These are phyloP conservation scores for Epinephelus coioides DNA, from an alignment of 2,797 vertebrate genomes.

Conservation along the genomic window DNA sequence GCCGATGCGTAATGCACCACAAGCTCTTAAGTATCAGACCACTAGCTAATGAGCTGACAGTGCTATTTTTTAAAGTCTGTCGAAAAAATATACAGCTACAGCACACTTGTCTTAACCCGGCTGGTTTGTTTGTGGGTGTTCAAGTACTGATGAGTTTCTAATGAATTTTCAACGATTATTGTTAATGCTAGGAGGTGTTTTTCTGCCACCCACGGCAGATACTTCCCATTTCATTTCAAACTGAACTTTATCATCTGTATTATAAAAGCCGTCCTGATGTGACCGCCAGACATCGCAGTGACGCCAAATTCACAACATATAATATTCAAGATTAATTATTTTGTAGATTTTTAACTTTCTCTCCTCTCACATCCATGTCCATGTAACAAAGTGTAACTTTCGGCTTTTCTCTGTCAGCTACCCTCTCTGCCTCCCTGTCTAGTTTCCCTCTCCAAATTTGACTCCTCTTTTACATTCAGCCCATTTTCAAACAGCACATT, in stretches of 20 bases:
- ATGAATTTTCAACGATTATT: background rate
- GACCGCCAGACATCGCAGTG: background rate
- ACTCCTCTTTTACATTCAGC: constrained; percentile 54
- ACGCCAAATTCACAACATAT: background rate
- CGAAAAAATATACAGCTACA: background rate
- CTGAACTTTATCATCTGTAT: background rate
- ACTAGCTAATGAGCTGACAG: constrained; percentile 27
- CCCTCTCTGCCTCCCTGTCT: constrained; percentile 1
- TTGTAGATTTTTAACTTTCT: background rate
- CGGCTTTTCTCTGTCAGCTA: background rate
- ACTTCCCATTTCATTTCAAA: background rate
- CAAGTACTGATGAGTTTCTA: background rate
- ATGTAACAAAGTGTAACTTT: background rate
- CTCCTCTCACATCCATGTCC: background rate
- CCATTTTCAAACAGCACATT: constrained; percentile 37
- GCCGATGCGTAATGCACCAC: background rate
- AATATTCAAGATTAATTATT: background rate
- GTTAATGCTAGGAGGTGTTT: background rate
- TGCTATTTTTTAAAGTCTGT: constrained; percentile 5
- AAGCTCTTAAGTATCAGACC: constrained; percentile 5
- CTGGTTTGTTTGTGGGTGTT: constrained; percentile 10
- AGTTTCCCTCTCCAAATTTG: constrained; percentile 8
- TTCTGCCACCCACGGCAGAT: background rate
- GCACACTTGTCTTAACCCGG: constrained; percentile 6
- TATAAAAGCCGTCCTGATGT: constrained; percentile 3